Conservation (phyloP, 1,140 invertebrate species). For the Trichoplusia ni region DNA sequence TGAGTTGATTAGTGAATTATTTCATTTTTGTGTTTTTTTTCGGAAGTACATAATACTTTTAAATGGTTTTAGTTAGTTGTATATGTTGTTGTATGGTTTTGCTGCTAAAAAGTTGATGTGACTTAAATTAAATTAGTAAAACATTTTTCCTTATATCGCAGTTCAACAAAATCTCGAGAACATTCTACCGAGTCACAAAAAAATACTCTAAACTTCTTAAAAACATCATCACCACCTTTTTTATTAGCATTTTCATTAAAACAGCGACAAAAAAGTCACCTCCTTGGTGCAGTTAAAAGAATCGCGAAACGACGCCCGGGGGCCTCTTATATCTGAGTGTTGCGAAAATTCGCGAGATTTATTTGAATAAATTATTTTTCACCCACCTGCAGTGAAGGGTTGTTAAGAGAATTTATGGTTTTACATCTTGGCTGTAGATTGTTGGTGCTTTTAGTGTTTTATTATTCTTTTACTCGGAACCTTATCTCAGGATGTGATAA, state of each 20-base stretch:
- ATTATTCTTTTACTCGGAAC: background rate
- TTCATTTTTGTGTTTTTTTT: too few species aligned
- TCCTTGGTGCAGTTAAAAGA: slow-evolving; percentile 75
- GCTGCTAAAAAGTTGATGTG: too few species aligned
- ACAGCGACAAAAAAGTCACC: slow-evolving; percentile 57
- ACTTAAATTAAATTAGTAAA: too few species aligned
- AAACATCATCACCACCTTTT: slow-evolving; percentile 44
- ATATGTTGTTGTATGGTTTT: too few species aligned
- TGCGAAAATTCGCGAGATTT: slow-evolving; percentile 73
- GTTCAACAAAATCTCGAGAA: too few species aligned
- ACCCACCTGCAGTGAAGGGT: slow-evolving; percentile 75
- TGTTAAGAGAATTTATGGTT: slow-evolving; percentile 58
- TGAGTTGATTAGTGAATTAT: too few species aligned
- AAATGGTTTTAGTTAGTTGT: too few species aligned
- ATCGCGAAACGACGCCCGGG: slow-evolving; percentile 66
- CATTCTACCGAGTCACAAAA: slow-evolving; percentile 1
- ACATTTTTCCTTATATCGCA: too few species aligned
- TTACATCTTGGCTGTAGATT: slow-evolving; percentile 21
- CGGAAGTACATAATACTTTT: too few species aligned
- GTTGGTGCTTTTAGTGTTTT: slow-evolving; percentile 5
- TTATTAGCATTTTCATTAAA: slow-evolving; percentile 68
- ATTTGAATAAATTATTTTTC: slow-evolving; percentile 79
- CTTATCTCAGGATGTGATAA: too few species aligned
- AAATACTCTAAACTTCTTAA: slow-evolving; percentile 3
- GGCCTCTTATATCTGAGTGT: slow-evolving; percentile 55